A percentile compares a stretch with the other conserved stretches of the same genome.
These are phyloP conservation scores for Sebastes trivittatus DNA, from an alignment of 2,797 vertebrate genomes.

Conservation along the genomic window DNA sequence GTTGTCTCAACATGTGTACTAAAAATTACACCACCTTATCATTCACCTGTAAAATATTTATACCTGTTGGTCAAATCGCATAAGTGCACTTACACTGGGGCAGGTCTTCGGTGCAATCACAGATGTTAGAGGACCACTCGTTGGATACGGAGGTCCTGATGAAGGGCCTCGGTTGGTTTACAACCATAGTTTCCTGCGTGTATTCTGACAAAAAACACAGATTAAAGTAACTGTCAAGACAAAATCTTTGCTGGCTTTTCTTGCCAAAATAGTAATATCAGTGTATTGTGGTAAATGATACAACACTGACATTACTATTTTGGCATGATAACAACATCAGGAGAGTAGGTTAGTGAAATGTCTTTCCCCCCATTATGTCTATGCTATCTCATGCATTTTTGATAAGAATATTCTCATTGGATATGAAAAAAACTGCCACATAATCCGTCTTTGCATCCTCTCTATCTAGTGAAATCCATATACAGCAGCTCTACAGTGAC, in stretches of 20 bases:
- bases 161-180: slow-evolving; percentile 45
- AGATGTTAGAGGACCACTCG: slow-evolving; percentile 64
- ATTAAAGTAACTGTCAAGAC: background rate
- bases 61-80: background rate
- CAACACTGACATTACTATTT: background rate
- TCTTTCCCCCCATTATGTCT: background rate
- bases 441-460: too few relatives aligned
- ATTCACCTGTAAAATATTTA: background rate
- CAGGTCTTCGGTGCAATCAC: slow-evolving; percentile 55
- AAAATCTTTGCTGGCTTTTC: background rate
- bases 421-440: too few relatives aligned
- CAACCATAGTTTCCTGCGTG: background rate
- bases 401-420: too few relatives aligned
- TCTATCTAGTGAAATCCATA: too few relatives aligned
- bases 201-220: background rate
- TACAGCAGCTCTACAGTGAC: background rate
- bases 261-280: background rate
- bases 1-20: background rate
- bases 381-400: background rate
- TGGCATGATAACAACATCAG: background rate
- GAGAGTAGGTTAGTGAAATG: background rate
- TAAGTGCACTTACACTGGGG: slow-evolving; percentile 43
- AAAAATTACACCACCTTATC: background rate
- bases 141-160: slow-evolving; percentile 1
- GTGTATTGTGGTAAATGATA: background rate